Evolutionary conservation across 2,797 vertebrate species (phyloP), one percentile per base, ranked within the genome.

Genomic region (Fringilla coelebs): DNA sequence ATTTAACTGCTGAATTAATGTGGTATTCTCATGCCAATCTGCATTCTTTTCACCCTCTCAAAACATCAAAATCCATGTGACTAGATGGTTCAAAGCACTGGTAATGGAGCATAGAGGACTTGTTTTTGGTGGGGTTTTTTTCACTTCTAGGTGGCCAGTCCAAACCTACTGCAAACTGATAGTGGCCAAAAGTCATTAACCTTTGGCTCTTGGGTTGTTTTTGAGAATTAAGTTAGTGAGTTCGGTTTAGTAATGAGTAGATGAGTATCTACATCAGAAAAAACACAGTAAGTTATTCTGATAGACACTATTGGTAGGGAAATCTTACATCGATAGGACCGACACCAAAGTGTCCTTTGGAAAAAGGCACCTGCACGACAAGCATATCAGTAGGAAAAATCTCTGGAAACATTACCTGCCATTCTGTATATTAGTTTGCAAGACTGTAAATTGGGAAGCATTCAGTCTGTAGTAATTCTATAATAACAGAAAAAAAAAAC

Each of bases 1-100:
- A 51, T 94, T 97, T 95, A 93, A 85, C 65, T 73, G 90, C 95
- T 97, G 96, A 96, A 95, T 97, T 94, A 95, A 95, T 95, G 38
- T 85, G 54, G 58, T 85, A 90, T 96, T 94, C 77, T 96, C 84
- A 72, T 94, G 67, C 91, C 90, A 95, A 86, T 96, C 66, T 90
- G 67, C 94, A 73, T 96, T 96, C 92, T 94, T 92, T 86, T 92
- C 25, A 3, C 63, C 31, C 77, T 95, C 91, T 95, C 84, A 92
- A 89, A 91, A 90, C 96, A 94, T 95, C 58, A 94, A 94, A 88
- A 96, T 95, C 48, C 88, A 94, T 87, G 89, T 77, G 84, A 91
- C 89, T 96, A 67, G 65, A 93, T 96, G 86, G 85, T 94, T 94
- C 89, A 97, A 91, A 91, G 93, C 79, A 85, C 67, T 72, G 85